These are phyloP conservation scores for Dolichotis patagonum DNA, from an alignment of 2,113 vertebrate genomes.

Conservation along the genomic window DNA sequence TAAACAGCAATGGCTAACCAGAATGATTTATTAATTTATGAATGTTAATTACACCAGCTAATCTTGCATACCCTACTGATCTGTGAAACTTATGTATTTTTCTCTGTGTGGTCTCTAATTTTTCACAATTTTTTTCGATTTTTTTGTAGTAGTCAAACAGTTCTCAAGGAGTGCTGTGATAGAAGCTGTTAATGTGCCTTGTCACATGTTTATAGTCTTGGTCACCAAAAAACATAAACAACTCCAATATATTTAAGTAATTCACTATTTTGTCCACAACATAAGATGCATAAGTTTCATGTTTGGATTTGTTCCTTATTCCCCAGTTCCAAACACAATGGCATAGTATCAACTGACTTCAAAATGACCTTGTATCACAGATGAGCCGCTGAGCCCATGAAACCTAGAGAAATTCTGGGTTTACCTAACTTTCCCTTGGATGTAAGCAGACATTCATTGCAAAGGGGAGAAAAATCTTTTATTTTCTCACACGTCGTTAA, in stretches of 20 bases:
- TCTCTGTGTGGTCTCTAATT: background rate
- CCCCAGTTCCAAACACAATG: accelerated
- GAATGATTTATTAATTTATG: background rate
- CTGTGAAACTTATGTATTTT: background rate
- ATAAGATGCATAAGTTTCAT: background rate
- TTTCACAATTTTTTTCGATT: background rate
- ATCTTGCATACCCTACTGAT: background rate
- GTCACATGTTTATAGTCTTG: background rate
- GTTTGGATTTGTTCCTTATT: background rate
- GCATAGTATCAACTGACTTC: accelerated
- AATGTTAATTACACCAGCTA: background rate
- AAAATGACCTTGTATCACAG: accelerated
- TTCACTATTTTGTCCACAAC: background rate
- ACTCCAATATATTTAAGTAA: background rate
- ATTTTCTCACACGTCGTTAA: background rate
- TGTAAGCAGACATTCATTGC: background rate
- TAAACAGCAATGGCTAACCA: background rate
- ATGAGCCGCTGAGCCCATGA: background rate
- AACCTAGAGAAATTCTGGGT: background rate
- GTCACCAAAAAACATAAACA: background rate
- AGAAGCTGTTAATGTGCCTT: background rate
- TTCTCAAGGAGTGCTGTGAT: background rate
- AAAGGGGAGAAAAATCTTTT: background rate
- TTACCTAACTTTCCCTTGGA: background rate
- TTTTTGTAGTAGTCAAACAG: background rate